Conservation (phyloP, 2,888 invertebrate genomes). For the Oxytorus armatus region DNA sequence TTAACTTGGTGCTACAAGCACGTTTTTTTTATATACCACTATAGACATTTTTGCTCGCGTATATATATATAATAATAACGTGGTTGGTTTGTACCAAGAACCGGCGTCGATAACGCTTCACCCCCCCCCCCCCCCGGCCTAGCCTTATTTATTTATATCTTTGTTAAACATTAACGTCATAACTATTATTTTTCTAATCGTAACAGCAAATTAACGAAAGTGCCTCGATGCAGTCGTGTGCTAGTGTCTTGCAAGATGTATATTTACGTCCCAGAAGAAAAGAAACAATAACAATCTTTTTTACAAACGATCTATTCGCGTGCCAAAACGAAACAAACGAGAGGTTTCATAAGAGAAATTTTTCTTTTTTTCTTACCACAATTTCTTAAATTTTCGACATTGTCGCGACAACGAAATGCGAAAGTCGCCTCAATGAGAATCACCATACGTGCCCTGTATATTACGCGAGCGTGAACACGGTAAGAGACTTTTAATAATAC, state of each 20-base stretch:
- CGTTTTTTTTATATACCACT: conserved; percentile 44
- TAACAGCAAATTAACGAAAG: conserved; percentile 11
- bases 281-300: neutral
- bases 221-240: conserved; percentile 21
- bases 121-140: conserved; percentile 56
- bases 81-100: conserved; percentile 51
- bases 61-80: conserved; percentile 35
- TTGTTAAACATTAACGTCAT: conserved; percentile 50
- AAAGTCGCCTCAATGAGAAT: conserved; percentile 14
- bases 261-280: conserved; percentile 16
- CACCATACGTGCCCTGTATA: conserved; percentile 25
- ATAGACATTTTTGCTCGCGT: conserved; percentile 36
- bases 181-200: conserved; percentile 45
- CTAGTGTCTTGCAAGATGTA: conserved; percentile 5
- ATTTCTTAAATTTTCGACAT: conserved; percentile 1
- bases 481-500: conserved; percentile 51
- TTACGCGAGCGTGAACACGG: conserved; percentile 33
- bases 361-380: neutral
- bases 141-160: conserved; percentile 69
- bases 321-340: conserved; percentile 22
- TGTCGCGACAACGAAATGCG: conserved; percentile 17
- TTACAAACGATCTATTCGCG: conserved; percentile 19
- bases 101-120: conserved; percentile 20
- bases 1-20: conserved; percentile 60
- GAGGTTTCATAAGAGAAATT: neutral